Evolutionary conservation across 1,140 invertebrate species (phyloP).

Genomic region (Coboldia fuscipes): DNA sequence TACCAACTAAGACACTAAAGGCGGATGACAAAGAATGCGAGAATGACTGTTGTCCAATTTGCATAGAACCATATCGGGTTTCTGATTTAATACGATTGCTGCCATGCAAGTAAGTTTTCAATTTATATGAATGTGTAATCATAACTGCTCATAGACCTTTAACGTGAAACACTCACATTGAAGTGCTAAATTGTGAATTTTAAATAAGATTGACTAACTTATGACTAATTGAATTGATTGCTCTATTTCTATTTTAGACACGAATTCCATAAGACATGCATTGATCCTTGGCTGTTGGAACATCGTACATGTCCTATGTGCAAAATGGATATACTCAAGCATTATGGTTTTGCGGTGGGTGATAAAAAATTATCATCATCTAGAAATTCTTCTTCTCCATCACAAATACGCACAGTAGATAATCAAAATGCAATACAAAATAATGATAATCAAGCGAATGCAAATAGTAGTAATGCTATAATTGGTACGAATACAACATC

Average conservation of each 20-base stretch:
- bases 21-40: constrained; percentile 65
- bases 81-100: constrained; percentile 64
- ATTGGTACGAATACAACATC: constrained; percentile 9
- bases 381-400: background rate
- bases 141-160: no score
- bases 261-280: constrained; percentile 82
- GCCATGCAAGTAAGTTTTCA: constrained; percentile 58
- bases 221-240: no score
- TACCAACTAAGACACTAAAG: constrained; percentile 68
- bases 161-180: background rate
- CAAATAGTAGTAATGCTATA: constrained; percentile 12
- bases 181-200: background rate
- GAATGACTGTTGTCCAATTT: constrained; percentile 76
- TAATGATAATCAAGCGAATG: constrained; percentile 2
- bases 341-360: constrained; percentile 70
- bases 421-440: no score
- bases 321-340: constrained; percentile 84
- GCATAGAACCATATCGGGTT: constrained; percentile 73
- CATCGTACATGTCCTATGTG: constrained; percentile 89
- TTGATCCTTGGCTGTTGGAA: constrained; percentile 85
- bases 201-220: background rate
- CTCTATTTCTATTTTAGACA: no score
- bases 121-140: background rate
- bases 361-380: constrained; percentile 6
- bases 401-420: background rate